Percentiles rank a stretch among this genome's conserved stretches.
Evolutionary conservation across 2,888 invertebrate species (phyloP).

Genomic region (Hofmannophila pseudospretella): DNA sequence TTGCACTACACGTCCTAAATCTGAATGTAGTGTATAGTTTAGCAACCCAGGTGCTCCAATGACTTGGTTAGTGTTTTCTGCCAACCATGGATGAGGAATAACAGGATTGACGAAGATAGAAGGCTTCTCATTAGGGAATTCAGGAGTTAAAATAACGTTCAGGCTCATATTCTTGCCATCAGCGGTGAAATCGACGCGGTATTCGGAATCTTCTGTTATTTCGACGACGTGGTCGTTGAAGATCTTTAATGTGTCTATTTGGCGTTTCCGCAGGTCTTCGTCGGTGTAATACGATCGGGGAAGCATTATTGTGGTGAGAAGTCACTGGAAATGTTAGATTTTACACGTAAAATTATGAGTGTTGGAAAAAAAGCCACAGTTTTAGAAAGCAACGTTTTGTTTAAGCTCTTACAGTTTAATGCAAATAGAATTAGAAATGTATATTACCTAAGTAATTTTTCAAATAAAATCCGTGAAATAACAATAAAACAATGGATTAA

Average conservation of each 20-base stretch:
- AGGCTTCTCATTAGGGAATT: conserved; percentile 88
- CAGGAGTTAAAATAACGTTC: conserved; percentile 80
- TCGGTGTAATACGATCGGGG: conserved; percentile 76
- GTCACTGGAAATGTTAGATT: background rate
- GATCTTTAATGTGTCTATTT: conserved; percentile 89
- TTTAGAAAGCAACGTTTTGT: no score
- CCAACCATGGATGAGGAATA: conserved; percentile 85
- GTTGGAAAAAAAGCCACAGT: conserved; percentile 5
- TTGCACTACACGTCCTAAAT: conserved; percentile 88
- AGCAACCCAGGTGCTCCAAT: conserved; percentile 85
- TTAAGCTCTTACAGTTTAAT: no score
- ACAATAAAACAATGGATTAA: no score
- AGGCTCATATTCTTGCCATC: conserved; percentile 82
- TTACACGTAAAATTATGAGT: no score
- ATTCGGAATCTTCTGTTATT: conserved; percentile 83
- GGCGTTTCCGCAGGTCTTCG: conserved; percentile 80
- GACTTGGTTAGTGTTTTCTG: conserved; percentile 81
- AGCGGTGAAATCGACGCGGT: conserved; percentile 83
- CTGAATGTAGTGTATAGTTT: conserved; percentile 88
- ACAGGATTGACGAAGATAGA: conserved; percentile 81
- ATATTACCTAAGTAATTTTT: no score
- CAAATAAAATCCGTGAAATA: no score
- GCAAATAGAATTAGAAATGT: no score
- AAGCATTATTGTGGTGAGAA: conserved; percentile 52
- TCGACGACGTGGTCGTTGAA: conserved; percentile 90